These are phyloP conservation scores for Lasiurus cinereus DNA, from an alignment of 2,113 vertebrate species.

Conservation along the genomic window DNA sequence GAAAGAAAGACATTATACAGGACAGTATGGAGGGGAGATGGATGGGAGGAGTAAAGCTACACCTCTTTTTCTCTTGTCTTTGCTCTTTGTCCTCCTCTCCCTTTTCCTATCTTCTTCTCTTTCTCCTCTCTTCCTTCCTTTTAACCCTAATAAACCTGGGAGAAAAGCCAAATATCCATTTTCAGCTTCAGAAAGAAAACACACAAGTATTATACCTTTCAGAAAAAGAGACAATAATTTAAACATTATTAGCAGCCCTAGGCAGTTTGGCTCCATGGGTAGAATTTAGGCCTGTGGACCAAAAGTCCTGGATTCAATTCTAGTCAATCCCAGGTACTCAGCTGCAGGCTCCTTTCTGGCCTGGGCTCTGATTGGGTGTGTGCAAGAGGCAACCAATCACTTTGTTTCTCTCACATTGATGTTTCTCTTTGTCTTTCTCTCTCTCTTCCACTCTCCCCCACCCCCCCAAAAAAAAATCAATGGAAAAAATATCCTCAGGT, in stretches of 20 bases:
- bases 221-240: conserved; percentile 5
- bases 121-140: neutral
- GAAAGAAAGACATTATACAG: neutral
- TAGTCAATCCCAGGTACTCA: too few species aligned
- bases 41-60: neutral
- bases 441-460: too few species aligned
- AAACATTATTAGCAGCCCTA: neutral
- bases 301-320: too few species aligned
- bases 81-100: neutral
- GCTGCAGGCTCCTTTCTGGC: too few species aligned
- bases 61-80: neutral
- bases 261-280: too few species aligned
- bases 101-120: neutral
- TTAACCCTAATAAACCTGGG: neutral
- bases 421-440: too few species aligned
- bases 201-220: neutral
- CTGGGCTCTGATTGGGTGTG: too few species aligned
- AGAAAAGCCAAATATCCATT: neutral
- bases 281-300: too few species aligned
- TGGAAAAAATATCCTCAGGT: too few species aligned
- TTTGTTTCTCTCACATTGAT: too few species aligned
- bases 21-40: neutral
- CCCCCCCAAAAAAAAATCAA: too few species aligned
- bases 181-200: neutral
- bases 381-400: too few species aligned